Conservation (phyloP, 92 coral and sea anemone species). For the Meandrina meandrites region DNA sequence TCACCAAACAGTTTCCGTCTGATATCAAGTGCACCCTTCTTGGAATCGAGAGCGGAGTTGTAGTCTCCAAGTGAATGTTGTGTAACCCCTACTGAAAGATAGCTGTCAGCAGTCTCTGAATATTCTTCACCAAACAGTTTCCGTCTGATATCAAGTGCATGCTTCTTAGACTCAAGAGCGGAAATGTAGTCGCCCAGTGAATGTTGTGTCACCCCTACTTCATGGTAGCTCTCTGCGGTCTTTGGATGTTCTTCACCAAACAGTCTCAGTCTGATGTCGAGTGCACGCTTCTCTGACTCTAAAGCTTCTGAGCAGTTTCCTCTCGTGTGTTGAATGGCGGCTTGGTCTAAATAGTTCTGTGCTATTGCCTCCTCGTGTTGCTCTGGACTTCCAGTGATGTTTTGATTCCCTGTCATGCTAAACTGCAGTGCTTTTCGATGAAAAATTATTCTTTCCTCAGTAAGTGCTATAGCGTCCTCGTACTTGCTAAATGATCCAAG, state of each 20-base stretch:
- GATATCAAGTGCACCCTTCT: background rate
- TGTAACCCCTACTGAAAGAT: background rate
- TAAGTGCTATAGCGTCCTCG: background rate
- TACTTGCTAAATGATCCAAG: background rate
- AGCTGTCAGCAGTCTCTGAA: background rate
- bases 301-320: background rate
- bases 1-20: background rate
- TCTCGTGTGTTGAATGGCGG: background rate
- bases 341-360: conserved; percentile 1
- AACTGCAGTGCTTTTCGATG: background rate
- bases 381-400: background rate
- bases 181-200: background rate
- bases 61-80: background rate
- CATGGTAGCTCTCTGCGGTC: background rate
- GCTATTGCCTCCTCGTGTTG: conserved; percentile 36
- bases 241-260: background rate
- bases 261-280: background rate
- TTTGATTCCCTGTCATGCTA: background rate
- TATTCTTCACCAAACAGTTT: background rate
- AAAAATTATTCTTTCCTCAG: background rate
- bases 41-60: background rate
- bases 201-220: background rate
- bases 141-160: background rate
- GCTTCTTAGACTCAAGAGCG: background rate
- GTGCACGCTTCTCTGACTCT: background rate